phyloP scores from a whole-genome alignment of 2,113 vertebrate genomes.

The Odontesthes bonariensis region DNA sequence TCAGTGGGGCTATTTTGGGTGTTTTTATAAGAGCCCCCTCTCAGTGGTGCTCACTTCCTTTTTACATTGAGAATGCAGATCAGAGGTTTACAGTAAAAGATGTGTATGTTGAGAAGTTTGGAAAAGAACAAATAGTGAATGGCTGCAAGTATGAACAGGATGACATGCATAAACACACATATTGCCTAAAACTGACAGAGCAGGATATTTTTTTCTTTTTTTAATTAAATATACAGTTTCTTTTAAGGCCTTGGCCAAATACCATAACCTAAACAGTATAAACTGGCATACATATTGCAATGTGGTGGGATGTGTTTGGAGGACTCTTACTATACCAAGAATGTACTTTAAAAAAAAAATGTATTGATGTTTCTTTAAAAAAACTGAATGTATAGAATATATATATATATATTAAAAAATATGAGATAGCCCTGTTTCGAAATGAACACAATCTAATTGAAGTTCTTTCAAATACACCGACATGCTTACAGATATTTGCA shows the following conservation, averaged over 20 bases:
- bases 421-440: too few relatives aligned
- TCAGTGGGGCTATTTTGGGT: slow-evolving; percentile 32
- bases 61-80: slow-evolving; percentile 23
- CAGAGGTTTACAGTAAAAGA: slow-evolving; percentile 17
- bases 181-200: slow-evolving; percentile 32
- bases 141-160: slow-evolving; percentile 49
- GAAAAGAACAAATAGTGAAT: slow-evolving; percentile 31
- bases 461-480: neutral
- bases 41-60: slow-evolving; percentile 35
- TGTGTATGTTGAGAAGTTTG: slow-evolving; percentile 9
- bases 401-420: too few relatives aligned
- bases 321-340: too few relatives aligned
- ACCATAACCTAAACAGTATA: too few relatives aligned
- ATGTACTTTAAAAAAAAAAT: too few relatives aligned
- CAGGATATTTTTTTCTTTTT: neutral
- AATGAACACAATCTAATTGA: neutral
- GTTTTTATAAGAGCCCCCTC: slow-evolving; percentile 53
- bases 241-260: too few relatives aligned
- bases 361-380: too few relatives aligned
- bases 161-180: slow-evolving; percentile 13
- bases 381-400: too few relatives aligned
- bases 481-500: neutral
- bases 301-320: too few relatives aligned
- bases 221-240: too few relatives aligned
- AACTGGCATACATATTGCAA: too few relatives aligned